phyloP scores from a whole-genome alignment of 1,140 invertebrate genomes.

The Trichogramma pretiosum region DNA sequence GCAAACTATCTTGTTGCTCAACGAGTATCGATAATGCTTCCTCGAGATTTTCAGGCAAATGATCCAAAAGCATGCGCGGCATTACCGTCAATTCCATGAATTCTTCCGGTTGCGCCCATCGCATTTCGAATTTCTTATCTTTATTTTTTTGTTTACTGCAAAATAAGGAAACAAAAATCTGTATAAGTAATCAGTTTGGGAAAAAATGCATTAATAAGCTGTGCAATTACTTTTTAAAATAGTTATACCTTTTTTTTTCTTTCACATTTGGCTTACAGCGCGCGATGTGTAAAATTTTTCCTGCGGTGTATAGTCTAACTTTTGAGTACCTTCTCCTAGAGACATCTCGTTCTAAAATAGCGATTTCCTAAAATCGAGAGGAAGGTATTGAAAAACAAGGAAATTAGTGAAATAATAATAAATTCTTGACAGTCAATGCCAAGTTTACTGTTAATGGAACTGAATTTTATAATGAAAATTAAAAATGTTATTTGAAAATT shows the following conservation, averaged over 20 bases:
- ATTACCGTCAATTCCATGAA: slow-evolving; percentile 66
- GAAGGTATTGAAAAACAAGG: too few species aligned
- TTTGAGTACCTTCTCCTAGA: slow-evolving; percentile 58
- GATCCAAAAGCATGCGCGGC: slow-evolving; percentile 68
- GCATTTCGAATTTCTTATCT: slow-evolving; percentile 55
- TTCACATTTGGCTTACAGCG: slow-evolving; percentile 44
- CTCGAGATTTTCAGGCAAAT: slow-evolving; percentile 63
- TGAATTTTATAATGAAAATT: too few species aligned
- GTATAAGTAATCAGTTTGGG: too few species aligned
- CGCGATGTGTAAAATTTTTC: slow-evolving; percentile 64
- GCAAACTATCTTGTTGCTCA: slow-evolving; percentile 36
- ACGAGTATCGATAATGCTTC: slow-evolving; percentile 56
- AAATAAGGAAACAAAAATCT: slow-evolving; percentile 4
- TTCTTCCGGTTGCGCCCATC: slow-evolving; percentile 65
- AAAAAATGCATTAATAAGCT: background rate
- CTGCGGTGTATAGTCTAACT: slow-evolving; percentile 59
- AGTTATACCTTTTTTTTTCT: slow-evolving; percentile 26
- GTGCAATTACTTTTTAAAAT: background rate
- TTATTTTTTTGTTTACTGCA: slow-evolving; percentile 30
- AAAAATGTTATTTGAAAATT: too few species aligned
- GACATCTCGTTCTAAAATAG: slow-evolving; percentile 56
- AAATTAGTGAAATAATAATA: too few species aligned
- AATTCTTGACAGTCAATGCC: too few species aligned
- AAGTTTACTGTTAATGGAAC: too few species aligned
- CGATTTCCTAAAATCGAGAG: slow-evolving; percentile 47